Percentiles rank a stretch among this genome's conserved stretches.
phyloP scores from a whole-genome alignment of 1,140 invertebrate species.

The Drosophila sturtevanti region DNA sequence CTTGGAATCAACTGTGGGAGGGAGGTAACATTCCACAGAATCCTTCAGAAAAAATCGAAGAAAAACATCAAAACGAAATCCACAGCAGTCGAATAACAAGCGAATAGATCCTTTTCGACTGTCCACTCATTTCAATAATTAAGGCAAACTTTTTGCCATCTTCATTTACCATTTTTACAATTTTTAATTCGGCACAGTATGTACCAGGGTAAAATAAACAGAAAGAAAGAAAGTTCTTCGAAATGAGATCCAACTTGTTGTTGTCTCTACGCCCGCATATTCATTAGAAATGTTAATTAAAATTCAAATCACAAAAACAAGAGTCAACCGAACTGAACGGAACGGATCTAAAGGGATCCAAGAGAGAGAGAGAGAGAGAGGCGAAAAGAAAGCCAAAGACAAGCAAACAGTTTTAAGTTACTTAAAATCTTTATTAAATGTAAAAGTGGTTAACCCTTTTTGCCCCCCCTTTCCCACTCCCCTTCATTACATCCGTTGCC shows the following conservation, averaged over 20 bases:
- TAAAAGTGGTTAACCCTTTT: slow-evolving; percentile 75
- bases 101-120: neutral
- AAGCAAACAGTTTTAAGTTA: slow-evolving; percentile 78
- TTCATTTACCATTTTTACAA: slow-evolving; percentile 15
- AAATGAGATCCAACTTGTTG: slow-evolving; percentile 13
- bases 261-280: slow-evolving; percentile 44
- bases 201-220: slow-evolving; percentile 3
- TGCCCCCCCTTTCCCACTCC: slow-evolving; percentile 17
- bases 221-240: slow-evolving; percentile 10
- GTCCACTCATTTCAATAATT: slow-evolving; percentile 25
- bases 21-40: neutral
- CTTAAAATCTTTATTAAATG: slow-evolving; percentile 81
- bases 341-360: too few relatives aligned
- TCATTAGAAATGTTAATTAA: slow-evolving; percentile 76
- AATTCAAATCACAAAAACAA: slow-evolving; percentile 71
- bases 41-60: neutral
- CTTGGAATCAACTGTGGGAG: neutral
- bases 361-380: too few relatives aligned
- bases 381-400: slow-evolving; percentile 48
- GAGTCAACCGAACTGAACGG: slow-evolving; percentile 17
- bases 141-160: slow-evolving; percentile 15
- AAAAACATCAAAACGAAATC: slow-evolving; percentile 9
- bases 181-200: neutral
- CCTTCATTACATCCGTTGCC: neutral
- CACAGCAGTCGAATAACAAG: neutral